Evolutionary conservation across 2,888 invertebrate species (phyloP), one percentile per base, ranked within the genome.

Genomic region (Cataglyphis livida): DNA sequence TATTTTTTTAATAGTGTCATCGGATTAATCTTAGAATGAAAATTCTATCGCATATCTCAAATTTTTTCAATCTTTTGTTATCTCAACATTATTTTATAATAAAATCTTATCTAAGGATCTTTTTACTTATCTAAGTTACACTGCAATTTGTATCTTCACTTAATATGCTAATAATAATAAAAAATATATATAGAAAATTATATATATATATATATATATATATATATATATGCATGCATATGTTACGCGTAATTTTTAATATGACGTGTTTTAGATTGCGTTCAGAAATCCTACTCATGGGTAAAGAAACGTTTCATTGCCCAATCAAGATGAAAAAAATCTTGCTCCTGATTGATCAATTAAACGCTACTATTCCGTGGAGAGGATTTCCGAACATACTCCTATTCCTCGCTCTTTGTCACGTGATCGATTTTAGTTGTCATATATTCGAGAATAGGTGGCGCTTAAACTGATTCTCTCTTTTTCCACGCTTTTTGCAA

Each of bases 211-310:
- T 25, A 25, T 25, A 25, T 32, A 32, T 32, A 32, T 32, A 32
- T 32, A 32, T 32, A 25, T 25, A 38, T 38, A 32, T 38, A 38
- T 38, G 9, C 9, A 38, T 7, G 38, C 38, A 38, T 38, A 38
- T 38, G 38, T 10, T 38, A 10, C 10, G 44, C 44, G 12, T 44
- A 44, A 44, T 44, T 44, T 44, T 44, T 84, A 65, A 94, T 94
- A 28, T 95, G 44, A 4, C 44, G 6, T 35, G 35, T 35, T 32
- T 6, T 6, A 35, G 35, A 6, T 6, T 6, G 44, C 44, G 44
- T 44, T 44, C 44, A 44, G 12, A 44, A 44, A 44, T 44, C 2
- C 4, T 44, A 44, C 3, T 1, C 4, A 12, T 0, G 15, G 44
- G 1, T 44, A 44, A 44, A 44, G 15, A 12, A 44, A 15, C 44